Conservation (phyloP, 2,797 vertebrate genomes). For the Tragelaphus oryx region DNA sequence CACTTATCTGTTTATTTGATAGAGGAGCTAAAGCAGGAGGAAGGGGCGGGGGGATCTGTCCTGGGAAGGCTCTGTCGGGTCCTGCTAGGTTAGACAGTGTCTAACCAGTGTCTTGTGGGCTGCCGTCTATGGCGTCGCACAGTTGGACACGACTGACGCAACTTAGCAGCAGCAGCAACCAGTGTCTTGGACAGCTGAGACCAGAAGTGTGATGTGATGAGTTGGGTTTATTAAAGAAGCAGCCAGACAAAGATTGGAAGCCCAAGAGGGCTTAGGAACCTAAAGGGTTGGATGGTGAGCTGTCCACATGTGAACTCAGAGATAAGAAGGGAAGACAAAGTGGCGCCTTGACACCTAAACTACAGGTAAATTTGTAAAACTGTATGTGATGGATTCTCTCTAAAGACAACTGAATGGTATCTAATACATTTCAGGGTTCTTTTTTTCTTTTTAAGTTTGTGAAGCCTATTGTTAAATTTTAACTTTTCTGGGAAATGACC, state of each 20-base stretch:
- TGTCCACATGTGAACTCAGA: neutral
- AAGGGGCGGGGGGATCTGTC: neutral
- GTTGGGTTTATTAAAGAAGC: neutral
- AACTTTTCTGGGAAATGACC: neutral
- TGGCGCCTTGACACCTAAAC: neutral
- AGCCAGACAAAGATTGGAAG: neutral
- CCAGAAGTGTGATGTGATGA: neutral
- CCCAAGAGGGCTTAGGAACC: neutral
- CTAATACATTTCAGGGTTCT: neutral
- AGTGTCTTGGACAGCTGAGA: neutral
- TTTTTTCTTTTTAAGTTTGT: neutral
- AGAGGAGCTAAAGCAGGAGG: neutral
- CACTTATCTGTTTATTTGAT: neutral
- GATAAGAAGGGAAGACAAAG: neutral
- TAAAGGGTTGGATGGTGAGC: rapidly evolving
- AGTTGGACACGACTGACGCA: no score
- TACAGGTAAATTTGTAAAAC: neutral
- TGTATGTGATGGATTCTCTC: neutral
- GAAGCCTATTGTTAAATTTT: neutral
- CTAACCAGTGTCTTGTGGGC: neutral
- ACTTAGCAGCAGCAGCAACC: neutral
- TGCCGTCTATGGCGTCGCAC: no score
- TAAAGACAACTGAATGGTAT: neutral
- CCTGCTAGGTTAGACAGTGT: neutral
- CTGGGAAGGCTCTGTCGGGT: neutral